Evolutionary conservation across 2,888 invertebrate species (phyloP).

Genomic region (Ichneumoninae sp.): DNA sequence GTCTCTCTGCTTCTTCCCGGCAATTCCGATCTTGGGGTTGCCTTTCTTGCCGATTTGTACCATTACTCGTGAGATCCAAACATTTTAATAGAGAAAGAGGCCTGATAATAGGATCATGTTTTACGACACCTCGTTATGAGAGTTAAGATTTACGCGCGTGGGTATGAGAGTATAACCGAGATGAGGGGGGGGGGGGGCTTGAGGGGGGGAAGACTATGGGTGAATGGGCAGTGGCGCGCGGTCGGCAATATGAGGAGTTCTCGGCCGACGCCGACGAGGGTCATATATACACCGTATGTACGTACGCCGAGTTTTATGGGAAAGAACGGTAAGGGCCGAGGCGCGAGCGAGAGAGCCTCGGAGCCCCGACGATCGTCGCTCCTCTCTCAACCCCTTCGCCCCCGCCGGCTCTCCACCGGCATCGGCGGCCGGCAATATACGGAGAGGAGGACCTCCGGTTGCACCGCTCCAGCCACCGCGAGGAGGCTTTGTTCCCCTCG

Average conservation of each 20-base stretch:
- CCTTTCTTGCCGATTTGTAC: constrained; percentile 68
- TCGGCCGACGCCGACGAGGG: constrained; percentile 33
- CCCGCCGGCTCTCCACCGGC: constrained; percentile 14
- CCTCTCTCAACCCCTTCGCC: constrained; percentile 42
- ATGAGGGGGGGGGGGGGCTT: not conserved
- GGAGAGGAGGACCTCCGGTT: constrained; percentile 17
- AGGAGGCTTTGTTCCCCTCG: constrained; percentile 79
- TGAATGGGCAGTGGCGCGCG: constrained; percentile 68
- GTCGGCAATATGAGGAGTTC: constrained; percentile 71
- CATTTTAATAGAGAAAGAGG: constrained; percentile 75
- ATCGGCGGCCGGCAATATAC: not conserved
- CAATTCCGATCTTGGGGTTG: constrained; percentile 35
- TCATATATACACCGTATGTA: constrained; percentile 47
- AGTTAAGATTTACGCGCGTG: constrained; percentile 80
- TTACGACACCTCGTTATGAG: constrained; percentile 83
- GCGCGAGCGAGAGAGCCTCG: constrained; percentile 30
- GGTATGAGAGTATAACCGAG: constrained; percentile 67
- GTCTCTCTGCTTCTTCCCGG: not conserved
- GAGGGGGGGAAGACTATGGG: constrained; percentile 48
- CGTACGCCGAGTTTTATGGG: constrained; percentile 75
- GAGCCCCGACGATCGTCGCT: constrained; percentile 49
- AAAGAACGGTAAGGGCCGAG: constrained; percentile 73
- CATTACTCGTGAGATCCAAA: constrained; percentile 69
- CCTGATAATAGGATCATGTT: constrained; percentile 83
- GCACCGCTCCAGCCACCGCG: constrained; percentile 56